These are phyloP conservation scores for Clistopyga incitator DNA, from an alignment of 2,888 invertebrate genomes.

Conservation along the genomic window DNA sequence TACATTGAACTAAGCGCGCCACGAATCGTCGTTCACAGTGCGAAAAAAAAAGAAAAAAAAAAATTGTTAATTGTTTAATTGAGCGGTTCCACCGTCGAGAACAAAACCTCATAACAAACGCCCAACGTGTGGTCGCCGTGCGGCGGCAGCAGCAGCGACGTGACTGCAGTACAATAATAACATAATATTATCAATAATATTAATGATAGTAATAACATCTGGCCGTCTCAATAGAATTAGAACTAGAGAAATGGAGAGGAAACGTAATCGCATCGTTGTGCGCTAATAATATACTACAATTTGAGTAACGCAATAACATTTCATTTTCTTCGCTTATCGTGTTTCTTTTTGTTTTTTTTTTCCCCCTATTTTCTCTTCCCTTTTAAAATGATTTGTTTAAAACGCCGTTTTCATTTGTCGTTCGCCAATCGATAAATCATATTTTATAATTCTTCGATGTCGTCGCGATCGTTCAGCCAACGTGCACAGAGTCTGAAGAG, in stretches of 20 bases:
- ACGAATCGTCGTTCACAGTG: constrained; percentile 20
- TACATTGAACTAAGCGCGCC: constrained; percentile 14
- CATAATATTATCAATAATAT: constrained; percentile 48
- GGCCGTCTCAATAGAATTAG: constrained; percentile 64
- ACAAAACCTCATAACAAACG: constrained; percentile 54
- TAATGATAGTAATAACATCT: constrained; percentile 64
- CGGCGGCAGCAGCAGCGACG: constrained; percentile 37
- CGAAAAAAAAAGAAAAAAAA: constrained; percentile 24
- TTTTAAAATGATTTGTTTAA: background rate
- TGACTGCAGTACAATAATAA: constrained; percentile 52
- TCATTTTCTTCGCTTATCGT: constrained; percentile 3
- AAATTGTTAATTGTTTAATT: constrained; percentile 53
- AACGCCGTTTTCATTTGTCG: constrained; percentile 44
- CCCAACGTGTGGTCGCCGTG: constrained; percentile 34
- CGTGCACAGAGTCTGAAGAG: constrained; percentile 20
- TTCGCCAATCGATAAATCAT: constrained; percentile 44
- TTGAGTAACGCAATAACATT: constrained; percentile 71
- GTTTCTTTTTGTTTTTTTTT: background rate
- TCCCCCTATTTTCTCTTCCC: no score
- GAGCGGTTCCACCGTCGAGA: constrained; percentile 56
- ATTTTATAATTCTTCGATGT: constrained; percentile 43
- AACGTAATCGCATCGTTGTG: constrained; percentile 68
- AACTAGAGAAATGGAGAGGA: constrained; percentile 63
- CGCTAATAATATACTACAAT: constrained; percentile 69
- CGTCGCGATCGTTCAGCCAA: constrained; percentile 26